Base-by-base conservation (phyloP, 1,140 invertebrate genomes). In the Penaeus indicus region DNA sequence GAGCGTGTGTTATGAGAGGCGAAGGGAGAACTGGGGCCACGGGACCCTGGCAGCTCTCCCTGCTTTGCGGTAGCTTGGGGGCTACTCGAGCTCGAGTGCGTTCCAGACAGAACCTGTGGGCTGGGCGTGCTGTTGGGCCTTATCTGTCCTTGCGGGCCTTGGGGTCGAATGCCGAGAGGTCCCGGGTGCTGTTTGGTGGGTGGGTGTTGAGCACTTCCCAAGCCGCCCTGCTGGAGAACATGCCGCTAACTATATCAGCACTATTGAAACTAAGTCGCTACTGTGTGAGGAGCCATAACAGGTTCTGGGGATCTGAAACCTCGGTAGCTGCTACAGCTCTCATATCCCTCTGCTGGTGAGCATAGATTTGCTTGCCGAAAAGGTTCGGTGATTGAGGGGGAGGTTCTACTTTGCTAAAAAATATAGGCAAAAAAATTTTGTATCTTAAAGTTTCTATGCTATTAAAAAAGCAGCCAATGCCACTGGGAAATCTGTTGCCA, bases 151-250 rank as follows among this genome's bases (percentile, higher is more conserved):
- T 89, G 88, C 25, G 88, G 88, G 63, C 83, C 88, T 42, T 78
- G 84, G 27, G 88, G 88, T 25, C 88, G 88, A 42, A 80, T 89
- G 84, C 75, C 64, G 67, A 80, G 25, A 83, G 64, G 80, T 88
- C 86, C 86, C 42, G 77, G 61, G 19, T 79, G 81, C 7, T 80
- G 81, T 89, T 89, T 84, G 88, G 60, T 22, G 67, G 88, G 84
- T 60, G 82, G 88, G 75, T 89, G 82, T 82, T 85, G 88, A 75
- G 88, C 83, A 85, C 77, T 79, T 75, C 63, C 88, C 54, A 67
- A 72, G 62, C 87, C 87, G 67, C 61, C 88, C 88, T 89, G 88
- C 82, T 89, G 88, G 77, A 89, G 88, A 89, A 89, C 88, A 89
- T 84, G 83, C 77, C 77, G 79, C 88, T 89, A 75, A 89, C 88